Evolutionary conservation across 2,888 invertebrate genomes (phyloP), one percentile per base, ranked within the genome.

Genomic region (Phaedon cochleariae): DNA sequence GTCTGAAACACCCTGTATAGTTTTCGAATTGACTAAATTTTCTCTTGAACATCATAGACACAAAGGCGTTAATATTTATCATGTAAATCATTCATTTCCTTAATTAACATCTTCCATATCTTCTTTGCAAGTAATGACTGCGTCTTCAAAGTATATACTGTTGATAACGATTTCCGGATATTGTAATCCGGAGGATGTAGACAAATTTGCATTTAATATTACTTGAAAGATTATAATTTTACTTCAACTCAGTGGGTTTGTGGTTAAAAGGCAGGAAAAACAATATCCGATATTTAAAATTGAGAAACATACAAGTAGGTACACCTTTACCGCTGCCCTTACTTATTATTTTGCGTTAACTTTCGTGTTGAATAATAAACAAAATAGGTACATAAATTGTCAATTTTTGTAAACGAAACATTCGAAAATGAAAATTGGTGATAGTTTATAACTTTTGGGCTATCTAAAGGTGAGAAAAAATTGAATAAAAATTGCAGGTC

Each of bases 51-150:
- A 15, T 57, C 17, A 22, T 21, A 45, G 55, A 17, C 45, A 45
- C 22, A 45, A 31, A 45, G 22, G 45, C 45, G 17, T 57, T 26
- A 31, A 31, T 54, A 34, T 34, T 54, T 54, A 17, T 54, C 31
- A 57, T 57, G 57, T 57, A 46, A 57, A 57, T 57, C 45, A 45
- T 29, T 22, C 18, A 57, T 57, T 17, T 57, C 57, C 57, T 57
- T 57, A 37, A 57, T 57, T 57, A 15, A 15, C 15, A 41, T n/a
- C 41, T n/a, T 15, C 12, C 15, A 41, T 57, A 57, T 57, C 57
- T 57, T 45, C 45, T 41, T 57, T 15, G 57, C 26, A 41, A 45
- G 45, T 46, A 57, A 57, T 57, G 57, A 57, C 45, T 29, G 57
- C 45, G 55, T 45, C 45, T 57, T 45, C 18, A 37, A 57, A 41